Conservation (phyloP, 2,113 vertebrate genomes). For the Phycodurus eques region DNA sequence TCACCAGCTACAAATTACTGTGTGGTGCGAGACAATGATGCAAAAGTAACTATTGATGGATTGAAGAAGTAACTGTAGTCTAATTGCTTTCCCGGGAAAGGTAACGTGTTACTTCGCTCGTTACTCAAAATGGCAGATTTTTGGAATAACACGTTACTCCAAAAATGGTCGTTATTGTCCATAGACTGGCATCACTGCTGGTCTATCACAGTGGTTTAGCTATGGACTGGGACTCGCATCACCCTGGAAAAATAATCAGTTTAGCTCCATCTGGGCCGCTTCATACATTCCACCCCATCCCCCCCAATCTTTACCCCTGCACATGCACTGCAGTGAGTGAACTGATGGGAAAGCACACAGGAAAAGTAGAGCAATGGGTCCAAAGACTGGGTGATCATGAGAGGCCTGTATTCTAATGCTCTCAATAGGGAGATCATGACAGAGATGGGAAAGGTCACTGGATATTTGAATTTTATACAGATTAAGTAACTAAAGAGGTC, state of each 20-base stretch:
- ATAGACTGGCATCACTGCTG: background rate
- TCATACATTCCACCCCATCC: conserved; percentile 28
- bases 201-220: conserved; percentile 23
- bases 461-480: conserved; percentile 33
- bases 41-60: no score
- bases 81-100: no score
- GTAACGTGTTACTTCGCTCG: no score
- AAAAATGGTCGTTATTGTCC: no score
- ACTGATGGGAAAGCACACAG: conserved; percentile 53
- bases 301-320: conserved; percentile 33
- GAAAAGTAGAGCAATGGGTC: conserved; percentile 59
- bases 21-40: no score
- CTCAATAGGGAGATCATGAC: conserved; percentile 49
- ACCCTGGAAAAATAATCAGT: conserved; percentile 47
- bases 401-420: conserved; percentile 47
- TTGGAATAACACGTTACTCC: no score
- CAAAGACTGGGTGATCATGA: conserved; percentile 32
- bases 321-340: conserved; percentile 48
- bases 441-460: conserved; percentile 21
- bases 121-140: no score
- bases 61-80: no score
- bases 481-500: conserved; percentile 28
- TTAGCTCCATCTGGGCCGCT: conserved; percentile 55
- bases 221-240: conserved; percentile 22
- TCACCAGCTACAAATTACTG: no score